Base-by-base conservation (phyloP, 2,113 vertebrate species). In the Anguilla rostrata region DNA sequence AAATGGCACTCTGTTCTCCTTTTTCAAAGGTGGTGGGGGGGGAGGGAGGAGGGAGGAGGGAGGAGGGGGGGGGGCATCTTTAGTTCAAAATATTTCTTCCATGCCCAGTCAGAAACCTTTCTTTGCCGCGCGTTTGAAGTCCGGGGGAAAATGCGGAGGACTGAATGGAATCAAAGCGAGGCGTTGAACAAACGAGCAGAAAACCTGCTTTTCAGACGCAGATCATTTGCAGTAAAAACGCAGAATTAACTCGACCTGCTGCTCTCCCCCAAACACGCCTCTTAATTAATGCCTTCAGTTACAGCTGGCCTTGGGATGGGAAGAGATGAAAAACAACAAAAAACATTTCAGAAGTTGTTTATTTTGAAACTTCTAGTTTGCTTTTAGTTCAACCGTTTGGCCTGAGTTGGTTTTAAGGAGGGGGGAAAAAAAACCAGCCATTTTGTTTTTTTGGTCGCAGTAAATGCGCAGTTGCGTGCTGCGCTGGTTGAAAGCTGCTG, bases 71-170 rank as follows among this genome's bases (percentile, higher is more conserved):
- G 85, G 57, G 63, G 39, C 39, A 86, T 63, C 85, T 86, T 86
- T 86, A 63, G 79, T 82, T 81, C 39, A 8, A 39, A 86, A 86
- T 39, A 39, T 57, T 81, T 39, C 78, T 86, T 49, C 79, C 40
- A 39, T 63, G 85, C 85, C 57, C 16, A 53, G 78, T 81, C 53
- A 86, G 85, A 63, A 57, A 39, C 79, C 78, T 82, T 82, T 86
- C 56, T 86, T 82, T 34, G 57, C 56, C n/a, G 22, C 16, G 56
- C 8, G 79, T 81, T 86, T 81, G 85, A 86, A 86, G 85, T 86
- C 79, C 39, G 41, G 85, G 66, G 79, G 46, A 82, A 81, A 11
- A 63, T 56, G 18, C 34, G 4, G 22, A 66, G 29, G 29, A 4
- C 26, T 81, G 3, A 20, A 79, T 57, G 85, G 46, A 83, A 49